Conservation (phyloP, 64 coral and sea anemone genomes). For the Porites australiensis region DNA sequence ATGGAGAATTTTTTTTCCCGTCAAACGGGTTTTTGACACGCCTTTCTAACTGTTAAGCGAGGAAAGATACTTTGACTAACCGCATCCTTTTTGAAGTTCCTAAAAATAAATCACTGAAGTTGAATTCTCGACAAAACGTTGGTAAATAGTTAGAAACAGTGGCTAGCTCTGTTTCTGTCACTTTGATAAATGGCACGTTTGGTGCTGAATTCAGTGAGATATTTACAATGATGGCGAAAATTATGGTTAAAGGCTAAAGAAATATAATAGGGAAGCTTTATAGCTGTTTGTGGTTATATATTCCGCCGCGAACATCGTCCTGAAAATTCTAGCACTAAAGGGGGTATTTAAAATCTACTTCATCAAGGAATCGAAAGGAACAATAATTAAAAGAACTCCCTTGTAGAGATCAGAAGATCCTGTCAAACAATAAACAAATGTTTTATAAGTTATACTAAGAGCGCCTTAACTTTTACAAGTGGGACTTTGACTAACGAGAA, state of each 20-base stretch:
- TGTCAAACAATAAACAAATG: neutral
- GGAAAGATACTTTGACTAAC: neutral
- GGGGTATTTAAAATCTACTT: no score
- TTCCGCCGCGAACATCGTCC: no score
- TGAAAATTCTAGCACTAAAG: no score
- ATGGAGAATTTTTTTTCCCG: neutral
- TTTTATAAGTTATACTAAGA: neutral
- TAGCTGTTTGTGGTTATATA: no score
- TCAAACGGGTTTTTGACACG: neutral
- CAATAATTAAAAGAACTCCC: no score
- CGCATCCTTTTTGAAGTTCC: neutral
- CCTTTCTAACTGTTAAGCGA: neutral
- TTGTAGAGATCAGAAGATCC: neutral
- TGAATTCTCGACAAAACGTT: neutral
- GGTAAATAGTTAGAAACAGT: neutral
- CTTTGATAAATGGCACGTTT: neutral
- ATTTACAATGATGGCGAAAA: constrained; percentile 36
- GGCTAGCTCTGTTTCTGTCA: neutral
- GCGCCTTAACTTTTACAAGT: neutral
- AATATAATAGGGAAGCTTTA: neutral
- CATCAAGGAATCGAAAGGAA: no score
- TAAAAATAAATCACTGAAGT: neutral
- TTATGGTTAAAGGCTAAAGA: constrained; percentile 8
- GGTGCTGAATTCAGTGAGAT: constrained; percentile 27
- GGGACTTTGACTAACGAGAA: constrained; percentile 5